Evolutionary conservation across 2,888 invertebrate species (phyloP).

Genomic region (Mesorhabditis spiculigera): DNA sequence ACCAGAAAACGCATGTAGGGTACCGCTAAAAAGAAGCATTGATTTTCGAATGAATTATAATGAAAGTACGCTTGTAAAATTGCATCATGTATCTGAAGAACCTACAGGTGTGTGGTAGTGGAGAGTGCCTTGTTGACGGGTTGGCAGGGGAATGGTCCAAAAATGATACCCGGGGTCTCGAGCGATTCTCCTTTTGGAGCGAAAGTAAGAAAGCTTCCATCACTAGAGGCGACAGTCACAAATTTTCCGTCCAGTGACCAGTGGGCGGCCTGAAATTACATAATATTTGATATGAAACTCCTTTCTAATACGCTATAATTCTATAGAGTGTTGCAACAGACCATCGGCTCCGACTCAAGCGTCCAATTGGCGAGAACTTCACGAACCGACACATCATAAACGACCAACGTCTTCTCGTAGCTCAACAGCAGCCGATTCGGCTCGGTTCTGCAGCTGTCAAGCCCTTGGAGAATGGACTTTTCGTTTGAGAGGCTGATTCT

Average conservation of each 20-base stretch:
- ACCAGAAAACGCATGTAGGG: constrained; percentile 64
- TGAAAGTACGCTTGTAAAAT: not conserved
- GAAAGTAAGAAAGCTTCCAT: not conserved
- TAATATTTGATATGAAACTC: too few relatives aligned
- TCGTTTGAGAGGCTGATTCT: not conserved
- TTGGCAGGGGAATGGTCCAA: constrained; percentile 92
- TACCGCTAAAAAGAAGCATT: constrained; percentile 18
- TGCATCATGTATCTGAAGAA: constrained; percentile 7
- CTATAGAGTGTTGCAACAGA: not conserved
- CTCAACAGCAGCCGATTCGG: not conserved
- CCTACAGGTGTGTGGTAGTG: constrained; percentile 10
- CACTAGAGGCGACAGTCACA: not conserved
- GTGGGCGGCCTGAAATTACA: not conserved
- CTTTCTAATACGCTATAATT: not conserved
- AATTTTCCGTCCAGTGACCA: not conserved
- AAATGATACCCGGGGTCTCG: constrained; percentile 67
- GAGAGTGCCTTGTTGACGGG: constrained; percentile 66
- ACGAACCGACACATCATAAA: not conserved
- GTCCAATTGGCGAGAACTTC: not conserved
- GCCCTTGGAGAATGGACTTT: not conserved
- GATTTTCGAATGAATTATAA: not conserved
- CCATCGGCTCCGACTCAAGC: not conserved
- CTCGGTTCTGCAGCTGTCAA: not conserved
- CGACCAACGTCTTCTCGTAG: not conserved
- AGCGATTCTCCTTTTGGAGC: not conserved